Percentiles rank a stretch among this genome's conserved stretches.
Conservation (phyloP, 1,140 invertebrate species). For the Panagrolaimus sp. region DNA sequence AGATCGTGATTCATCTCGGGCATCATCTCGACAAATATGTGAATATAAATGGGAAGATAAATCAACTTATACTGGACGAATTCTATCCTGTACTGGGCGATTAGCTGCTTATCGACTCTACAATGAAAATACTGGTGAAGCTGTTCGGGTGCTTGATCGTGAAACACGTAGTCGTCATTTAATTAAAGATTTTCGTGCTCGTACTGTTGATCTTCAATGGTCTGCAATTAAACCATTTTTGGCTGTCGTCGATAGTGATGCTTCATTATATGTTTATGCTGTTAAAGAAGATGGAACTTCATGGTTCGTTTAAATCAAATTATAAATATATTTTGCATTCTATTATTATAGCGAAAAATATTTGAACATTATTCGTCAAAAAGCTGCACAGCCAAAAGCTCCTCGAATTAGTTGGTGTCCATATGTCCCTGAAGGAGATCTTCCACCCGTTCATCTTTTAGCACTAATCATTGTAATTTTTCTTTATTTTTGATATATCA, state of each 20-base stretch:
- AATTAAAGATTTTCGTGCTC: constrained; percentile 3
- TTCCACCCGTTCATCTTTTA: background rate
- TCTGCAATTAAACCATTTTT: background rate
- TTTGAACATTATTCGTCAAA: background rate
- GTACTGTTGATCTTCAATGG: background rate
- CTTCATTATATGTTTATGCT: background rate
- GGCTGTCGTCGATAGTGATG: background rate
- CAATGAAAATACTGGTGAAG: background rate
- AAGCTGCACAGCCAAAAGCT: background rate
- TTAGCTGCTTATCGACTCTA: constrained; percentile 1
- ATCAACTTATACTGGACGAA: background rate
- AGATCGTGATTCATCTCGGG: background rate
- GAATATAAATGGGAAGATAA: constrained; percentile 8
- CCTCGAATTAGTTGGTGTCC: constrained; percentile 11
- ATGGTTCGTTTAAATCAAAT: too few species aligned
- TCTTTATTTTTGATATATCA: background rate
- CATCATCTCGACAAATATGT: background rate
- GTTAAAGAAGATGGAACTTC: background rate
- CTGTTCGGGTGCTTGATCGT: background rate
- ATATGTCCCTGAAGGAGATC: background rate
- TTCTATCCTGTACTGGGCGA: background rate
- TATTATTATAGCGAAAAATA: constrained; percentile 8
- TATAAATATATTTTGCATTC: too few species aligned
- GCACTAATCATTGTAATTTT: background rate
- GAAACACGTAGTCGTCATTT: background rate